Conservation (phyloP, 2,113 vertebrate genomes). For the Brienomyrus brachyistius region DNA sequence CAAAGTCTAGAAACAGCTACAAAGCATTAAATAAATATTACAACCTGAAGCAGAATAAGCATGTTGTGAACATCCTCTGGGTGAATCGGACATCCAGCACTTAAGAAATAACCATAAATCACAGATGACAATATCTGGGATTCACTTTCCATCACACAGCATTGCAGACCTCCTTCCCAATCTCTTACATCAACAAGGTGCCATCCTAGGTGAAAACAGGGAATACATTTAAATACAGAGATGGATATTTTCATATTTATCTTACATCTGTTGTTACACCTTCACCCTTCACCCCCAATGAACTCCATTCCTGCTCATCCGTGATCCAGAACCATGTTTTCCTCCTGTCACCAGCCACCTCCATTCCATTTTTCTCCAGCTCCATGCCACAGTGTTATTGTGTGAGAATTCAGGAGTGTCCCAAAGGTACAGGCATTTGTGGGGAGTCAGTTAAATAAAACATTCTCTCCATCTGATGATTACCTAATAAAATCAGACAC, state of each 20-base stretch:
- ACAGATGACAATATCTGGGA: not conserved
- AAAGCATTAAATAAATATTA: not conserved
- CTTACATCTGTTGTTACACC: not conserved
- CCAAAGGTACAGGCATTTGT: no score
- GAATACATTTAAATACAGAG: not conserved
- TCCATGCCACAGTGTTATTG: no score
- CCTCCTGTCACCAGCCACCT: no score
- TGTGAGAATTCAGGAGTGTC: no score
- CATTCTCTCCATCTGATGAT: no score
- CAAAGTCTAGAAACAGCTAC: not conserved
- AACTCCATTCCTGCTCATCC: no score
- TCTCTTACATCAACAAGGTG: not conserved
- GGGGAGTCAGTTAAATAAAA: no score
- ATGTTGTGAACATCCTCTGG: not conserved
- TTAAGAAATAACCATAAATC: not conserved
- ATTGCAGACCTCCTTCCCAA: not conserved
- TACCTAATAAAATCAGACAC: no score
- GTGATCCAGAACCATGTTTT: no score
- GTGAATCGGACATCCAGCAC: rapidly evolving
- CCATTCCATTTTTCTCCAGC: no score
- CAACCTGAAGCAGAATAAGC: not conserved
- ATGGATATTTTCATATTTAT: not conserved
- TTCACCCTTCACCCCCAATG: no score
- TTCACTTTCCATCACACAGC: not conserved
- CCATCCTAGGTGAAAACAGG: not conserved